These are phyloP conservation scores for Silurus asotus DNA, from an alignment of 2,113 vertebrate species.

Conservation along the genomic window DNA sequence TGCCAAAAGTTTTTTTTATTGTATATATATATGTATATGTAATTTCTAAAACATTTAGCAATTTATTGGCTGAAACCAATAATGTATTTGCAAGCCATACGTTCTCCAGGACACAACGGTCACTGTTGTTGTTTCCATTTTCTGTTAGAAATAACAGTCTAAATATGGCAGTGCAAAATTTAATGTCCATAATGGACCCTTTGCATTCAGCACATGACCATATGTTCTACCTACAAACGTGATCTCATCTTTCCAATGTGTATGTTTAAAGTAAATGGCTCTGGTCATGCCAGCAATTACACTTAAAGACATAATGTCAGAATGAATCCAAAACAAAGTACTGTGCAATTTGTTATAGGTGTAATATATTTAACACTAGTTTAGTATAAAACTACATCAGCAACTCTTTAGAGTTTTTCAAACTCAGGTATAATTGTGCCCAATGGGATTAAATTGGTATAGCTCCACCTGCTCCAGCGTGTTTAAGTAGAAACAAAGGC, in stretches of 20 bases:
- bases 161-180: background rate
- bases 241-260: background rate
- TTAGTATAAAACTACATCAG: background rate
- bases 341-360: background rate
- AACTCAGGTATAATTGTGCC: background rate
- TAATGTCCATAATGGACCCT: background rate
- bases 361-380: background rate
- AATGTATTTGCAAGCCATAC: background rate
- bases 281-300: background rate
- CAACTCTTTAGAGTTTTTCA: background rate
- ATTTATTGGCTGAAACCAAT: no score
- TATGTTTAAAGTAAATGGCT: background rate
- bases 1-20: no score
- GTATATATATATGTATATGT: no score
- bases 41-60: no score
- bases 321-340: background rate
- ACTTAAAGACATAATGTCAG: background rate
- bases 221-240: background rate
- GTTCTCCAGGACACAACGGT: background rate
- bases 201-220: background rate
- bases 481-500: background rate
- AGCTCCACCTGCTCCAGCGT: background rate
- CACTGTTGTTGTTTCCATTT: background rate
- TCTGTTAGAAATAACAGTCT: background rate
- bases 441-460: background rate